Evolutionary conservation across 2,888 invertebrate genomes (phyloP).

Genomic region (Poecilus cupreus): DNA sequence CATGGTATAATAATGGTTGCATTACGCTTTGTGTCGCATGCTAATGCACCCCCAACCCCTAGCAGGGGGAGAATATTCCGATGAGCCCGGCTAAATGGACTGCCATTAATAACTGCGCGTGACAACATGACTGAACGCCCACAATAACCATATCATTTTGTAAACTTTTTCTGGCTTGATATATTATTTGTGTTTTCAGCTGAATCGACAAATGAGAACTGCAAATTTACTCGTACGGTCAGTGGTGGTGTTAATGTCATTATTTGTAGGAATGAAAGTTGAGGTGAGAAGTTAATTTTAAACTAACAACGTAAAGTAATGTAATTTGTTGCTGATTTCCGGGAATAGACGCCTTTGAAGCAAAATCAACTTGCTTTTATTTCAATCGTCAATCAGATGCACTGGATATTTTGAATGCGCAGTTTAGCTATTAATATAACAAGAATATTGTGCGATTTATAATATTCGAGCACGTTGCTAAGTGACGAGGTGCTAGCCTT

Average conservation of each 20-base stretch:
- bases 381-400: no score
- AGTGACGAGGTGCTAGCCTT: no score
- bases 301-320: no score
- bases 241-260: neutral
- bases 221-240: no score
- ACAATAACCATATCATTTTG: constrained; percentile 39
- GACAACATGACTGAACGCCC: constrained; percentile 71
- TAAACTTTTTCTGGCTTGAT: constrained; percentile 31
- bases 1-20: constrained; percentile 1
- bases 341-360: no score
- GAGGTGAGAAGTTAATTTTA: no score
- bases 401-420: no score
- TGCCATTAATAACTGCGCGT: constrained; percentile 71
- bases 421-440: no score
- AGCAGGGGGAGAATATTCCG: constrained; percentile 46
- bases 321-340: no score
- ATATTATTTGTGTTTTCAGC: constrained; percentile 30
- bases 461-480: no score
- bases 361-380: no score
- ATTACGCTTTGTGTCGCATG: constrained; percentile 38
- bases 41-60: constrained; percentile 60
- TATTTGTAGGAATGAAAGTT: neutral
- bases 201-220: neutral
- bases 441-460: no score
- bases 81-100: constrained; percentile 65